Percentiles rank a stretch among this genome's conserved stretches.
Conservation (phyloP, 2,888 invertebrate species). For the Elmis aenea region DNA sequence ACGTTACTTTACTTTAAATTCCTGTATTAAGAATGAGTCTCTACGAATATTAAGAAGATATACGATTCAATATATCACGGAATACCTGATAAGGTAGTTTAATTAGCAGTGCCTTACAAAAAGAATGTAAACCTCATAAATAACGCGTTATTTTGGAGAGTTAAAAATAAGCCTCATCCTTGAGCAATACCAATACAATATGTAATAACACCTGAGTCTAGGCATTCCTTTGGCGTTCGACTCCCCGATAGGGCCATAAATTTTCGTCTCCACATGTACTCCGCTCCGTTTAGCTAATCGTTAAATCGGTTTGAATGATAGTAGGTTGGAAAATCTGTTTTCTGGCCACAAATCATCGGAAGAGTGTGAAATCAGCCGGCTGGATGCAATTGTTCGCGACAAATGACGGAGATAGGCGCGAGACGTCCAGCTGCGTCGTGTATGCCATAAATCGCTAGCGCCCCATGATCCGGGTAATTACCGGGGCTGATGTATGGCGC, state of each 20-base stretch:
- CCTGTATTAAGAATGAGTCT: no score
- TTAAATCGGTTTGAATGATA: conserved; percentile 35
- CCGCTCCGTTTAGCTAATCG: conserved; percentile 39
- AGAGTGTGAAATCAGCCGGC: conserved; percentile 37
- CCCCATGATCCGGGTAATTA: conserved; percentile 39
- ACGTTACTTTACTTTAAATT: no score
- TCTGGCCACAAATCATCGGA: conserved; percentile 36
- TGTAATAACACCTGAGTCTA: conserved; percentile 23
- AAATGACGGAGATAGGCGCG: conserved; percentile 37
- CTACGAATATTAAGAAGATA: no score
- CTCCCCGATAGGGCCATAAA: conserved; percentile 26
- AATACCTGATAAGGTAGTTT: no score
- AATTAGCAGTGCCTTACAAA: no score
- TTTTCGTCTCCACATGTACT: conserved; percentile 30
- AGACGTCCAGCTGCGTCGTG: conserved; percentile 34
- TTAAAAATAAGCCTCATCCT: conserved; percentile 13
- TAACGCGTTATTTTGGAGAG: no score
- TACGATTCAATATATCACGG: no score
- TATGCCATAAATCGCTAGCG: conserved; percentile 35
- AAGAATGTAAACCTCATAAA: no score
- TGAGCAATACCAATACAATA: conserved; percentile 25
- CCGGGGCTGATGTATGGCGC: conserved; percentile 37
- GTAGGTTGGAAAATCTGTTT: conserved; percentile 37
- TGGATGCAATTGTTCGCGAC: conserved; percentile 39
- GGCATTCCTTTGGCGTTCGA: conserved; percentile 16